These are phyloP conservation scores for Apis dorsata DNA, from an alignment of 1,140 invertebrate species.

Conservation along the genomic window DNA sequence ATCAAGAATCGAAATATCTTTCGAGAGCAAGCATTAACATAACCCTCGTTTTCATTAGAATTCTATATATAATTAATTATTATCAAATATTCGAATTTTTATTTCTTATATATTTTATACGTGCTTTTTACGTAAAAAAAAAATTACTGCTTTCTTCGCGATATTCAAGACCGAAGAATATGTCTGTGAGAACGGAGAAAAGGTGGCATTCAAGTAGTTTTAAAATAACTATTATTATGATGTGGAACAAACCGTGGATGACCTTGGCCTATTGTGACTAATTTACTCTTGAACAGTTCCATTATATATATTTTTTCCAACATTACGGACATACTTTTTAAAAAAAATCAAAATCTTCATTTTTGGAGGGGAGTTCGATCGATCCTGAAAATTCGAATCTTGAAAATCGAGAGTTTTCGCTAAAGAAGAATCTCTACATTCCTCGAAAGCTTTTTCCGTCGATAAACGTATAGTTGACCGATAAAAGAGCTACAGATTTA, in stretches of 20 bases:
- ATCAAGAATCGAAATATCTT: background rate
- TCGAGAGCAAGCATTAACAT: background rate
- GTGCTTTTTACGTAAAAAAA: background rate
- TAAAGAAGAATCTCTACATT: background rate
- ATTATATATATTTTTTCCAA: constrained; percentile 7
- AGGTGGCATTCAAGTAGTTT: constrained; percentile 30
- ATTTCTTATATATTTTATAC: no score
- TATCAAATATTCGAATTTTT: background rate
- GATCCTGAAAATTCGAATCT: background rate
- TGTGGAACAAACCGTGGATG: constrained; percentile 2
- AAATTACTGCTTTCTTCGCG: background rate
- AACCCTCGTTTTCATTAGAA: background rate
- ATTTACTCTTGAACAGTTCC: constrained; percentile 3
- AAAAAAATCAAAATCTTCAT: background rate
- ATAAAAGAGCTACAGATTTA: constrained; percentile 60
- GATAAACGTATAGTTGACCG: constrained; percentile 22
- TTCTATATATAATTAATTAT: background rate
- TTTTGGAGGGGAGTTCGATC: no score
- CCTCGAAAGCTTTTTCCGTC: constrained; percentile 4
- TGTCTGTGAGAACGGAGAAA: constrained; percentile 2
- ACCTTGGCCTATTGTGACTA: constrained; percentile 50
- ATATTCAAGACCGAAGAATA: constrained; percentile 10
- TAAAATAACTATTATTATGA: constrained; percentile 58
- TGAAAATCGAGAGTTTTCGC: background rate
- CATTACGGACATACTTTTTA: background rate